phyloP scores from a whole-genome alignment of 2,113 vertebrate species.

The Ictalurus furcatus region DNA sequence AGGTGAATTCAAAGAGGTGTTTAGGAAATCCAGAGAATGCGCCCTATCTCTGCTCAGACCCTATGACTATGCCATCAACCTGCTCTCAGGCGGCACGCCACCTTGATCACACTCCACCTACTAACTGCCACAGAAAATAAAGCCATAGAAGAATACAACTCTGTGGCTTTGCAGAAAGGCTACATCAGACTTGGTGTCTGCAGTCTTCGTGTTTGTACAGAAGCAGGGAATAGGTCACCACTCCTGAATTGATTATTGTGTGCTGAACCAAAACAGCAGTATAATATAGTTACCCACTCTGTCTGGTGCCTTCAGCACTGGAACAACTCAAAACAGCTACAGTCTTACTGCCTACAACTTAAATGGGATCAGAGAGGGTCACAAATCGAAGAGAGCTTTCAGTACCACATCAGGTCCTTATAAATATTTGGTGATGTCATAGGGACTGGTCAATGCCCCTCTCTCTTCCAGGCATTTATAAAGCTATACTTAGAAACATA shows the following conservation, averaged over 20 bases:
- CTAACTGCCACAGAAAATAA: background rate
- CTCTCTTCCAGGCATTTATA: background rate
- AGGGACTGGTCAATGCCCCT: background rate
- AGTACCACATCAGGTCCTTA: background rate
- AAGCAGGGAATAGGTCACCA: background rate
- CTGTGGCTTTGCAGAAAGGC: background rate
- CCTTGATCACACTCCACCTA: background rate
- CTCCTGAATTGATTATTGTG: background rate
- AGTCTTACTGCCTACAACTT: background rate
- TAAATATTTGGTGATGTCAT: background rate
- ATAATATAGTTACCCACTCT: background rate
- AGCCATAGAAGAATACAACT: background rate
- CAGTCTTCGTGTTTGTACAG: background rate
- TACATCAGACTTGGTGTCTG: background rate
- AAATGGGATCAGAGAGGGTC: background rate
- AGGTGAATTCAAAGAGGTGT: background rate
- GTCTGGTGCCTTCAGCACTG: background rate
- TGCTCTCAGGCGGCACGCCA: background rate
- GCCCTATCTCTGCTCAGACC: background rate
- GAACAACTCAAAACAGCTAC: background rate
- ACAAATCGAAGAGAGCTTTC: background rate
- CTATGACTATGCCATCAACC: background rate
- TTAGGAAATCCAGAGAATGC: background rate
- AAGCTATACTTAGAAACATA: background rate
- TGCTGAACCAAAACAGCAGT: background rate